Evolutionary conservation across 2,888 invertebrate species (phyloP), one percentile per base, ranked within the genome.

Genomic region (Idaea straminata): DNA sequence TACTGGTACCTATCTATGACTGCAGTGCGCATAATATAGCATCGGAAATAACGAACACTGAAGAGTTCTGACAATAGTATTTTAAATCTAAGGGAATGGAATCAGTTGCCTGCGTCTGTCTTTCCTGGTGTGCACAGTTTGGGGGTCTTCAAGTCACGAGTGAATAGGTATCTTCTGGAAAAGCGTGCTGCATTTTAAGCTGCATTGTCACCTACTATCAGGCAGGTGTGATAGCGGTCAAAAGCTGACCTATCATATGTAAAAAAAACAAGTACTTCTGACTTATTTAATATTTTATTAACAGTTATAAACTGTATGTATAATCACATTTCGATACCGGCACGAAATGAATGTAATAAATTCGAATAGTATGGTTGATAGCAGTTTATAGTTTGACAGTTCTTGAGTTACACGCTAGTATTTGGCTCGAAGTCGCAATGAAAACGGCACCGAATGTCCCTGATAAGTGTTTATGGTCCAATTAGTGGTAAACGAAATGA

Each of bases 381-480:
- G 6, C 15, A 15, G 58, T 59, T 59, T 59, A 59, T 59, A 59
- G 59, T 59, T 59, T 59, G 59, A 59, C 59, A 59, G 59, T 59
- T 68, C 65, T 64, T 62, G 76, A 79, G 77, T 82, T 77, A 78
- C 79, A 79, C 77, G 80, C 83, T 81, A 47, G 47, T 47, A 83
- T 87, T 85, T 84, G 81, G 83, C 82, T 80, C 76, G 68, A 72
- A 77, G 78, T 74, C 73, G 77, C 81, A 81, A 82, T 82, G 80
- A 79, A 79, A 80, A 77, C 77, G 77, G 81, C 76, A 77, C 80
- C 79, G 78, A 83, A 82, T 81, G 83, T 83, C 78, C 80, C 83
- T 84, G 88, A 89, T 88, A 88, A 88, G 86, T 87, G 86, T 88
- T 88, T 89, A 88, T 86, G 77, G 82, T 74, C 79, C 86, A 87